These are phyloP conservation scores for cattle (Bos taurus) DNA, from an alignment of 2,113 vertebrate genomes.

Conservation along the genomic window ARS-UCD2.0 NC_037334.1:93475501-93476000, in stretches of 20 bases:
- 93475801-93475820: neutral
- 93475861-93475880: neutral
- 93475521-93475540: too few relatives aligned
- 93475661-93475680: neutral
- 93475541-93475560: too few relatives aligned
- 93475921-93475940: neutral
- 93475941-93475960: neutral
- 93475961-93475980: neutral
- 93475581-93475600: neutral
- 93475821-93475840: neutral
- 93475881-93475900: neutral
- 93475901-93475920: neutral
- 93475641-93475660: neutral
- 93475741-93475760: neutral
- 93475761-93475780: neutral
- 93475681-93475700: neutral
- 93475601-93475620: neutral
- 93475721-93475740: neutral
- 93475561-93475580: too few relatives aligned
- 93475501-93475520: too few relatives aligned
- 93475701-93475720: neutral
- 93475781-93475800: neutral
- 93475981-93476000: slow-evolving; percentile 7
- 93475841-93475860: slow-evolving; percentile 12
- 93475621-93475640: neutral